Conservation (phyloP, 2,113 vertebrate genomes). For the Petaurus breviceps region DNA sequence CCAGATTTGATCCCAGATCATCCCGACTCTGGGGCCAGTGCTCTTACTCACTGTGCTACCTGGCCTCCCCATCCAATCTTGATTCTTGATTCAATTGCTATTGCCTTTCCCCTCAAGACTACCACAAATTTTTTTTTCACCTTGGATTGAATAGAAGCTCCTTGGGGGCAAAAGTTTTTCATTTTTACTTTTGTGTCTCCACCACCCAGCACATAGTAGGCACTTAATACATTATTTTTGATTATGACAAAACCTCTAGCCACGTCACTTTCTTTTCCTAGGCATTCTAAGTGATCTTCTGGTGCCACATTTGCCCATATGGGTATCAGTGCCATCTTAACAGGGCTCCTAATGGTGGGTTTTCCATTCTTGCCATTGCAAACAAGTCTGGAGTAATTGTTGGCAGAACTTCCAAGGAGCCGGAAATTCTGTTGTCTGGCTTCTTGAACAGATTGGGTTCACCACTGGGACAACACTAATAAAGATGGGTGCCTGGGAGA, state of each 20-base stretch:
- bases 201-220: neutral
- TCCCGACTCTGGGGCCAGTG: too few species aligned
- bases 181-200: neutral
- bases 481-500: constrained; percentile 78
- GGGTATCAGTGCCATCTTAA: constrained; percentile 26
- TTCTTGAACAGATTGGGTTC: constrained; percentile 79
- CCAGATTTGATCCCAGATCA: too few species aligned
- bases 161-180: neutral
- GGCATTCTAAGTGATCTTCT: neutral
- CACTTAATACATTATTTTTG: neutral
- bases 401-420: constrained; percentile 77
- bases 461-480: constrained; percentile 81
- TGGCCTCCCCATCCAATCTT: too few species aligned
- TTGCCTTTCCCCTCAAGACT: neutral
- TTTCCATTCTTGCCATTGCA: constrained; percentile 51
- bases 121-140: neutral
- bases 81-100: too few species aligned
- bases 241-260: neutral
- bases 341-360: neutral
- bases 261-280: neutral
- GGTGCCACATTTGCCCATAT: neutral
- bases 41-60: too few species aligned
- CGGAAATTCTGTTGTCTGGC: constrained; percentile 79
- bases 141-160: neutral
- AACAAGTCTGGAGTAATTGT: constrained; percentile 77